Conservation (phyloP, 92 coral and sea anemone genomes). For the Porites lobata region DNA sequence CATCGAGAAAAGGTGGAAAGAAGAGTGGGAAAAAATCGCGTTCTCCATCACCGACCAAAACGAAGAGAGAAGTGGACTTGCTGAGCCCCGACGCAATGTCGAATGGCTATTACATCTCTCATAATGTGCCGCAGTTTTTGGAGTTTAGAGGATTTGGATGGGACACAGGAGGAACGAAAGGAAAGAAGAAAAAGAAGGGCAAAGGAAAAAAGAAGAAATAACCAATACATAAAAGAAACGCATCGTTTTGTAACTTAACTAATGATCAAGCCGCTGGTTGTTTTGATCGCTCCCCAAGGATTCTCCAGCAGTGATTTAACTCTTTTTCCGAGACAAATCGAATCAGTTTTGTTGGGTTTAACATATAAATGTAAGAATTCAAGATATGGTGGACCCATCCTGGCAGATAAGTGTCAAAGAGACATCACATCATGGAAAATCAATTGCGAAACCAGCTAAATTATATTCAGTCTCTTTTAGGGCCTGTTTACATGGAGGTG, state of each 20-base stretch:
- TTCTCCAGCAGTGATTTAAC: no score
- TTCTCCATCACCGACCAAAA: conserved; percentile 83
- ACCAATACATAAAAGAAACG: background rate
- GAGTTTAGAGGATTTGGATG: conserved; percentile 90
- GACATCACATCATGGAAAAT: no score
- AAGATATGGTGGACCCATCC: no score
- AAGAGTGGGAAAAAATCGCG: conserved; percentile 87
- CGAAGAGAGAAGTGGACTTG: conserved; percentile 76
- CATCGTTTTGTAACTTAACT: background rate
- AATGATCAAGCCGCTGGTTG: no score
- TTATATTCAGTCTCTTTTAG: no score
- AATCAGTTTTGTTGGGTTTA: no score
- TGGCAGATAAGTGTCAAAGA: no score
- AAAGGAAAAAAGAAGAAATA: conserved; percentile 80
- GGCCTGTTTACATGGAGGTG: no score
- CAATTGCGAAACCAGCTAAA: no score
- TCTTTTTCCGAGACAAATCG: no score
- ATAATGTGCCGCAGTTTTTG: conserved; percentile 92
- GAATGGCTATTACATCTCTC: conserved; percentile 95
- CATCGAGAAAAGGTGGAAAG: conserved; percentile 83
- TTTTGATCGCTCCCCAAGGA: no score
- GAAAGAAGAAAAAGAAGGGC: conserved; percentile 77
- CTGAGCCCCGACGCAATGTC: conserved; percentile 98
- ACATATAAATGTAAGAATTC: no score
- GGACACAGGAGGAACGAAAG: conserved; percentile 71